phyloP scores from a whole-genome alignment of 2,888 invertebrate species.

The Drosophila quinaria region DNA sequence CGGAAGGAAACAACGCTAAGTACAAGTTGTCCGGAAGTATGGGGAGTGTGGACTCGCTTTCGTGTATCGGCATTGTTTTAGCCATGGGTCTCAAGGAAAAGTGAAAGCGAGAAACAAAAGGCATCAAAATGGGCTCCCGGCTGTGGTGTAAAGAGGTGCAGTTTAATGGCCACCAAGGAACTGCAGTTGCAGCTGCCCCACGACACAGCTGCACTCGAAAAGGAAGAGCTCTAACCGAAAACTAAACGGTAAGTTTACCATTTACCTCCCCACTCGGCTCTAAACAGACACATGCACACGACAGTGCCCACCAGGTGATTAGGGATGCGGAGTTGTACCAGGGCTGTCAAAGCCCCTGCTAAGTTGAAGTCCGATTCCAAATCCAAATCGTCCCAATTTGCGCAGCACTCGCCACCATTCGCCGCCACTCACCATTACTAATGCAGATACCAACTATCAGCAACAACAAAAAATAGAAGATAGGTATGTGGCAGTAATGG shows the following conservation, averaged over 20 bases:
- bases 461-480: slow-evolving; percentile 23
- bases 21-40: slow-evolving; percentile 63
- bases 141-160: slow-evolving; percentile 42
- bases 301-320: slow-evolving; percentile 6
- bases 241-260: slow-evolving; percentile 68
- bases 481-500: slow-evolving; percentile 69
- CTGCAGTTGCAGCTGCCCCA: slow-evolving; percentile 56
- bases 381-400: slow-evolving; percentile 73
- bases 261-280: slow-evolving; percentile 46
- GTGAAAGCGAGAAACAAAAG: slow-evolving; percentile 53
- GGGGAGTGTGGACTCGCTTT: background rate
- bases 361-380: slow-evolving; percentile 33
- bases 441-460: slow-evolving; percentile 76
- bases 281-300: slow-evolving; percentile 20
- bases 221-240: slow-evolving; percentile 42
- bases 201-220: slow-evolving; percentile 14
- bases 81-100: slow-evolving; percentile 45
- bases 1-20: slow-evolving; percentile 77
- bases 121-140: slow-evolving; percentile 5
- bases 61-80: slow-evolving; percentile 61
- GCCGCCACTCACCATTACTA: slow-evolving; percentile 74
- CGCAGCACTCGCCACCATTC: slow-evolving; percentile 59
- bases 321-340: background rate
- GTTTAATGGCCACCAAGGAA: slow-evolving; percentile 73
- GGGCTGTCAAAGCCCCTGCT: slow-evolving; percentile 34